These are phyloP conservation scores for Mionectes macconnelli DNA, from an alignment of 2,113 vertebrate species.

Conservation along the genomic window DNA sequence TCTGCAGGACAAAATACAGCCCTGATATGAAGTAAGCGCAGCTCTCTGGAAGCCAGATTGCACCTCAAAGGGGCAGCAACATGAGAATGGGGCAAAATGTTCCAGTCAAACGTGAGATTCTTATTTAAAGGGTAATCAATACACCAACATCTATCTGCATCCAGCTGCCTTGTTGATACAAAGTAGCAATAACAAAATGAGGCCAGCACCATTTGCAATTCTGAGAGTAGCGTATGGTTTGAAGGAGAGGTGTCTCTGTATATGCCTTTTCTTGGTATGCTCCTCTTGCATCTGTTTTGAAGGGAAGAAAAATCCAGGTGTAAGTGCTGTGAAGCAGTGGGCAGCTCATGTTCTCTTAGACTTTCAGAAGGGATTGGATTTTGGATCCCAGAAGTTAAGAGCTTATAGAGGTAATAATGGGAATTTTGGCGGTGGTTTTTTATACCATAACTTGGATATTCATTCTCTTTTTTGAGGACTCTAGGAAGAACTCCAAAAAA, in stretches of 20 bases:
- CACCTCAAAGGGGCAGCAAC: not conserved
- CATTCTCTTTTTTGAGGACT: not conserved
- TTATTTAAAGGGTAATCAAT: not conserved
- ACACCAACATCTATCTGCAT: not conserved
- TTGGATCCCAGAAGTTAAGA: not conserved
- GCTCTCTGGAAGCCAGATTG: not conserved
- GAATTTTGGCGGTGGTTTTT: not conserved
- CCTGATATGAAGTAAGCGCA: not conserved
- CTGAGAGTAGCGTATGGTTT: not conserved
- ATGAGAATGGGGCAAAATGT: not conserved
- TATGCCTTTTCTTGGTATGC: not conserved
- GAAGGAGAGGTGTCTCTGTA: not conserved
- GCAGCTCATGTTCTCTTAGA: fast-evolving
- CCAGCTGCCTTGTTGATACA: not conserved
- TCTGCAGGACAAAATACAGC: not conserved
- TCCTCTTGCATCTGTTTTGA: not conserved
- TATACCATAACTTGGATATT: not conserved
- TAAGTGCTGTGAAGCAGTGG: not conserved
- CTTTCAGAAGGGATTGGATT: not conserved
- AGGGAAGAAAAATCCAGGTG: not conserved
- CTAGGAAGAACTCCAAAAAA: not conserved
- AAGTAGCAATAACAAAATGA: not conserved
- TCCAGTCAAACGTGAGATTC: not conserved
- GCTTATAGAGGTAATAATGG: not conserved
- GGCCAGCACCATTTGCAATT: not conserved